Evolutionary conservation across 2,888 invertebrate genomes (phyloP).

Genomic region (Sylvicola fuscatus): DNA sequence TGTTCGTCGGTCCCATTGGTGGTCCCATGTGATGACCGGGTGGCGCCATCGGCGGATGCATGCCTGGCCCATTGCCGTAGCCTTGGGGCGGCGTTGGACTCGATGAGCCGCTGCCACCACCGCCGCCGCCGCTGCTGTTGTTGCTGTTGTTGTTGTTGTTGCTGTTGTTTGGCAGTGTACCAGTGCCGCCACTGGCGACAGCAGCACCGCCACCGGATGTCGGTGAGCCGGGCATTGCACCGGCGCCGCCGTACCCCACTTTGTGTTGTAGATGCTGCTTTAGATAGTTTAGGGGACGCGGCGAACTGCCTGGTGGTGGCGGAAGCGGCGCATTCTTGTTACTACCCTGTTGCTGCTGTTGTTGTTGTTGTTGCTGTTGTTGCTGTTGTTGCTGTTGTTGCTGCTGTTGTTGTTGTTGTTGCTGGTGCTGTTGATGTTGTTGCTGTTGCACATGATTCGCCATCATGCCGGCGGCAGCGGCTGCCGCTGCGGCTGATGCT

Average conservation of each 20-base stretch:
- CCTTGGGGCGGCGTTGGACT: constrained; percentile 37
- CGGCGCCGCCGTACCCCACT: constrained; percentile 30
- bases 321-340: constrained; percentile 18
- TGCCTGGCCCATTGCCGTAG: constrained; percentile 28
- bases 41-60: constrained; percentile 36
- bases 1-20: constrained; percentile 41
- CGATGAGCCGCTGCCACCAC: constrained; percentile 17
- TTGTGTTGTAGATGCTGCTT: constrained; percentile 52
- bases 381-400: constrained; percentile 24
- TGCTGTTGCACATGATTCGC: constrained; percentile 21
- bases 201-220: no score
- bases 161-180: no score
- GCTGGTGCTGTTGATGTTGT: constrained; percentile 24
- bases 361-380: constrained; percentile 12
- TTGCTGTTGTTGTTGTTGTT: no score
- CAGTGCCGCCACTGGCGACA: no score
- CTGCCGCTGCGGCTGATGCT: constrained; percentile 2
- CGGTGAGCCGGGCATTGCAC: no score
- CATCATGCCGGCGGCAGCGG: constrained; percentile 15
- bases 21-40: constrained; percentile 29
- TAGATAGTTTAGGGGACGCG: constrained; percentile 38
- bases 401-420: constrained; percentile 9
- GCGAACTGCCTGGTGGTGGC: constrained; percentile 26
- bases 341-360: constrained; percentile 19
- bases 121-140: no score